Conservation (phyloP, 2,888 invertebrate genomes). For the Ptychoptera albimana region DNA sequence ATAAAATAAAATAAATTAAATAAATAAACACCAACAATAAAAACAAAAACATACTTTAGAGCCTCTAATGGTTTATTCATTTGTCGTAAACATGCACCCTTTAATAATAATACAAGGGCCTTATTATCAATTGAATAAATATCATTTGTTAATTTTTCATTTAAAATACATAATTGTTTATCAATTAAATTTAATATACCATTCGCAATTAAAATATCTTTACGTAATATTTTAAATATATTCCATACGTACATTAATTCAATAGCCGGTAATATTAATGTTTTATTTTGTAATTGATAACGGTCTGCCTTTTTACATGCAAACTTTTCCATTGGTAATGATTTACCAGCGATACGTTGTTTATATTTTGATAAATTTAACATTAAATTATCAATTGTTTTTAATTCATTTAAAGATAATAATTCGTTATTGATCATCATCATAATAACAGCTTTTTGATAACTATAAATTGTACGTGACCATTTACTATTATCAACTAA, state of each 20-base stretch:
- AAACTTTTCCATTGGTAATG: slow-evolving; percentile 94
- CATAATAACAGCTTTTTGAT: slow-evolving; percentile 73
- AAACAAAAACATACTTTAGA: slow-evolving; percentile 51
- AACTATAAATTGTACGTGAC: slow-evolving; percentile 85
- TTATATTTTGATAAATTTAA: slow-evolving; percentile 61
- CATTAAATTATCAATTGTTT: slow-evolving; percentile 47
- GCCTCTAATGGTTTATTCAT: slow-evolving; percentile 65
- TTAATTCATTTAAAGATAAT: slow-evolving; percentile 31
- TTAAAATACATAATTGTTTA: slow-evolving; percentile 26
- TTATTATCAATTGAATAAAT: slow-evolving; percentile 50
- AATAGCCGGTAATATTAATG: slow-evolving; percentile 62
- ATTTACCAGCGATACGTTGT: slow-evolving; percentile 88
- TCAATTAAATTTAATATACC: slow-evolving; percentile 47
- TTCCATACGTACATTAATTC: slow-evolving; percentile 92
- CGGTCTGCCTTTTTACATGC: slow-evolving; percentile 71
- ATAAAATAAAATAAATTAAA: slow-evolving; percentile 3
- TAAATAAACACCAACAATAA: too few species aligned
- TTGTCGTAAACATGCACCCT: slow-evolving; percentile 68
- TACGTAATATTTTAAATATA: slow-evolving; percentile 66
- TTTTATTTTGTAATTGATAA: slow-evolving; percentile 55
- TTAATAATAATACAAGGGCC: slow-evolving; percentile 58
- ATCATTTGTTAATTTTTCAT: slow-evolving; percentile 12
- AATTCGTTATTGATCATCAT: slow-evolving; percentile 48
- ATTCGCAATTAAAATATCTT: slow-evolving; percentile 45
- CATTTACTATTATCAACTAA: slow-evolving; percentile 70